Evolutionary conservation across 1,140 invertebrate species (phyloP).

Genomic region (Leptopilina boulardi): DNA sequence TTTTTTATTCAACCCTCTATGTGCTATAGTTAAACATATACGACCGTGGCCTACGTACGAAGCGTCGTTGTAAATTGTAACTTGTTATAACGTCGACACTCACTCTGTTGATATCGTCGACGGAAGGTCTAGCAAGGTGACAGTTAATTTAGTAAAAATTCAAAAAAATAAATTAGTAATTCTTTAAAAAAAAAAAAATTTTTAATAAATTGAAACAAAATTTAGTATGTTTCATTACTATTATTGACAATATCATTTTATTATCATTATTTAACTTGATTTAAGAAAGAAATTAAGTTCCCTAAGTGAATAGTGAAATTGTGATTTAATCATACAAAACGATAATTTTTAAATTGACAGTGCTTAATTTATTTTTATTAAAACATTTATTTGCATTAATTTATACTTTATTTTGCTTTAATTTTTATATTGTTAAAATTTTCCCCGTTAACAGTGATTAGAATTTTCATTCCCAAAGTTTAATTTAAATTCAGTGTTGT

Average conservation of each 20-base stretch:
- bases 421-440: no score
- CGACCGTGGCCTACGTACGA: conserved; percentile 23
- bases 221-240: no score
- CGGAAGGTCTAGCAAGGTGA: conserved; percentile 48
- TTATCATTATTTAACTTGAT: no score
- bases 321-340: not conserved
- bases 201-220: not conserved
- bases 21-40: not conserved
- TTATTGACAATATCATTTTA: no score
- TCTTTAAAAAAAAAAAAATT: not conserved
- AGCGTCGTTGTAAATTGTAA: conserved; percentile 41
- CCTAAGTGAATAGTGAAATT: not conserved
- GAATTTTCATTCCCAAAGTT: no score
- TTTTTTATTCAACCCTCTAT: no score
- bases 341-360: not conserved
- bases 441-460: no score
- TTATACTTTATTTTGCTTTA: no score
- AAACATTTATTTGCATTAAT: no score
- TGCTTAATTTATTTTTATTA: no score
- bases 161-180: not conserved
- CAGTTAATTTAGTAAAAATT: not conserved
- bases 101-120: conserved; percentile 36
- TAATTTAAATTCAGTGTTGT: no score
- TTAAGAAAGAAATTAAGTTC: no score
- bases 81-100: conserved; percentile 47